These are phyloP conservation scores for Drosophila neonasuta DNA, from an alignment of 2,888 invertebrate genomes.

Conservation along the genomic window DNA sequence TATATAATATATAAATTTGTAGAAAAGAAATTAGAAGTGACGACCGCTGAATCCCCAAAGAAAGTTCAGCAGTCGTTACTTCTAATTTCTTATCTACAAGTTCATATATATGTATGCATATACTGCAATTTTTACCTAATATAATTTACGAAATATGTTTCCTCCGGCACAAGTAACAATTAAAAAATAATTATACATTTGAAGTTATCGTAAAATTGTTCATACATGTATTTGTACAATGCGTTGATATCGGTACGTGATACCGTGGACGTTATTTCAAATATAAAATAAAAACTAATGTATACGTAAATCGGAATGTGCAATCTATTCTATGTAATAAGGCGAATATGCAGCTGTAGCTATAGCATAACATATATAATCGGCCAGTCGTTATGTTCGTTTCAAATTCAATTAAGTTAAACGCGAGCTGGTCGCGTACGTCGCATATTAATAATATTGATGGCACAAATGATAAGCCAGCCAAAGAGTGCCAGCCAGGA, in stretches of 20 bases:
- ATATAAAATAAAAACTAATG: constrained; percentile 44
- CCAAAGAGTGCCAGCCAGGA: constrained; percentile 85
- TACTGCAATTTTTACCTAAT: no score
- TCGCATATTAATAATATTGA: constrained; percentile 84
- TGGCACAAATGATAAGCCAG: constrained; percentile 84
- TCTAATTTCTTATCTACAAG: no score
- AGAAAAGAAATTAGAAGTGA: no score
- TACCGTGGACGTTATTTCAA: constrained; percentile 55
- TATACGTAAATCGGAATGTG: constrained; percentile 56
- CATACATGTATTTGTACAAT: constrained; percentile 70
- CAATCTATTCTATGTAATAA: constrained; percentile 36
- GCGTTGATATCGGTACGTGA: constrained; percentile 48
- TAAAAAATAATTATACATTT: no score
- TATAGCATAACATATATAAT: constrained; percentile 3
- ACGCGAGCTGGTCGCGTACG: constrained; percentile 77
- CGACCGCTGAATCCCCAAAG: no score
- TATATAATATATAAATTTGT: no score
- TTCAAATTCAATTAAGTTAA: constrained; percentile 33
- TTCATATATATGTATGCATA: no score
- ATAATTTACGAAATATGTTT: no score
- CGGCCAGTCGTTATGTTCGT: constrained; percentile 9
- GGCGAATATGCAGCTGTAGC: constrained; percentile 41
- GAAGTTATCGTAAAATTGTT: constrained; percentile 26
- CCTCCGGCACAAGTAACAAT: no score
- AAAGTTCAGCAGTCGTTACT: no score